Evolutionary conservation across 2,797 vertebrate genomes (phyloP).

Genomic region (Hylomyscus alleni): DNA sequence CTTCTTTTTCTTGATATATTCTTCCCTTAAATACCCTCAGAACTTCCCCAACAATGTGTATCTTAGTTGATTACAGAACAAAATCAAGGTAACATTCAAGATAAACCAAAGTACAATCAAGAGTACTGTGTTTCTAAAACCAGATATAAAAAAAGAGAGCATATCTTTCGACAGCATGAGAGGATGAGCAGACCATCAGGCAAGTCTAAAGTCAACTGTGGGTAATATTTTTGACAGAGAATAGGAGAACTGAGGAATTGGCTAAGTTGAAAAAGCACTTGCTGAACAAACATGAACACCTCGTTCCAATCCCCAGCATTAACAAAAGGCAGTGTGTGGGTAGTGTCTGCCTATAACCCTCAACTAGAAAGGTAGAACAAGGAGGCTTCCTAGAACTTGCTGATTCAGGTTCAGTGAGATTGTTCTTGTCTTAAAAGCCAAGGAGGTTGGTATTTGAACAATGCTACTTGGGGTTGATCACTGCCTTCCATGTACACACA

Average conservation of each 20-base stretch:
- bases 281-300: background rate
- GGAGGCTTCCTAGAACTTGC: background rate
- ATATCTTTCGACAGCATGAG: background rate
- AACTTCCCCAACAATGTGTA: background rate
- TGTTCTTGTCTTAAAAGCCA: background rate
- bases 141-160: background rate
- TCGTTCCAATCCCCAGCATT: background rate
- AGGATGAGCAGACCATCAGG: background rate
- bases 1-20: background rate
- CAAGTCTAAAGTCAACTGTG: background rate
- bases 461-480: background rate
- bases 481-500: background rate
- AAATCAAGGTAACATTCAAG: background rate
- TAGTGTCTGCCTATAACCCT: fast-evolving
- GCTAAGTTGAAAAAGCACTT: background rate
- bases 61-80: background rate
- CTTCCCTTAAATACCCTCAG: background rate
- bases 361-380: too few relatives aligned
- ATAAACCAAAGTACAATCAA: background rate
- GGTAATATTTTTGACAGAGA: background rate
- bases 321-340: background rate
- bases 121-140: background rate
- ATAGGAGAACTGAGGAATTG: too few relatives aligned
- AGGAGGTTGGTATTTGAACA: background rate
- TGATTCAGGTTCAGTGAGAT: background rate